phyloP scores from a whole-genome alignment of 1,140 invertebrate species.

The Agraylea sexmaculata region DNA sequence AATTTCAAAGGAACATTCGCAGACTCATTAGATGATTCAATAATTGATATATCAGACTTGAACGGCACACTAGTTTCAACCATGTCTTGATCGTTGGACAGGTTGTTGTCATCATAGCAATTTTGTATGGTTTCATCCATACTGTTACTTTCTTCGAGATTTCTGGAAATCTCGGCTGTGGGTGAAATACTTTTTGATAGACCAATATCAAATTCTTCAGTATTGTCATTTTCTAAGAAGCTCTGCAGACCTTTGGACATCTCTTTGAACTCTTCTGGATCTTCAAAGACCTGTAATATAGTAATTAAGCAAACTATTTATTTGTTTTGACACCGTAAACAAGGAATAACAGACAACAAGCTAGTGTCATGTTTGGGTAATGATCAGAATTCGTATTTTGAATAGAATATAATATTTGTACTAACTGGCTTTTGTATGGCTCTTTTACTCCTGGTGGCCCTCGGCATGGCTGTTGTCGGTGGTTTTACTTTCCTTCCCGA shows the following conservation, averaged over 20 bases:
- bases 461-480: not conserved
- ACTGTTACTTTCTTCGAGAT: constrained; percentile 19
- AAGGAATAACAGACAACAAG: not conserved
- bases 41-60: too few relatives aligned
- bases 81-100: constrained; percentile 6
- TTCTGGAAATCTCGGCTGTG: constrained; percentile 9
- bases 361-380: too few relatives aligned
- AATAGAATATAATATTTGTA: not conserved
- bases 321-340: not conserved
- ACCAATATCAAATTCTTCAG: constrained; percentile 16
- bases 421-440: constrained; percentile 10
- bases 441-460: constrained; percentile 8
- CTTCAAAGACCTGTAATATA: constrained; percentile 16
- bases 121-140: constrained; percentile 19
- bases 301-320: not conserved
- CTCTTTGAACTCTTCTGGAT: constrained; percentile 16
- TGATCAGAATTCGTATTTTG: too few relatives aligned
- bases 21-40: too few relatives aligned
- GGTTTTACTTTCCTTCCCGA: too few relatives aligned
- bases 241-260: constrained; percentile 14
- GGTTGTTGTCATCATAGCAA: constrained; percentile 16
- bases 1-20: too few relatives aligned
- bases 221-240: constrained; percentile 17
- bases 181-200: constrained; percentile 13
- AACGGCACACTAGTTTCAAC: too few relatives aligned